Conservation (phyloP, 2,797 vertebrate genomes). For the Falco columbarius region DNA sequence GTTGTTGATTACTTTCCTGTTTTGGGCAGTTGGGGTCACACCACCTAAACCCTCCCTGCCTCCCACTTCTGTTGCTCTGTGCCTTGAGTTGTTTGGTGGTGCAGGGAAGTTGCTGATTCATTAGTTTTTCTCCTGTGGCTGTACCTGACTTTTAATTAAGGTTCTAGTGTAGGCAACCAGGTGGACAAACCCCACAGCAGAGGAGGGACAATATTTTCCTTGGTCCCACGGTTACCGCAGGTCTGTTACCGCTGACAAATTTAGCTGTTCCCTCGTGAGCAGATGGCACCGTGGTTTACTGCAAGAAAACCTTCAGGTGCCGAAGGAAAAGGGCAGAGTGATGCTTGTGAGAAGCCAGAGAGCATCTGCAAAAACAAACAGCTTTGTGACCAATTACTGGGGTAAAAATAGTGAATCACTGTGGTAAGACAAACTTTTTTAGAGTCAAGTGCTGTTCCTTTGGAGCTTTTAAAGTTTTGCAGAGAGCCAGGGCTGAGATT, state of each 20-base stretch:
- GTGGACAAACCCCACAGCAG: not conserved
- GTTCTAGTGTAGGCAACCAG: not conserved
- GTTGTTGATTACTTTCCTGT: not conserved
- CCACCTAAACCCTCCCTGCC: not conserved
- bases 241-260: not conserved
- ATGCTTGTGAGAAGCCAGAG: not conserved
- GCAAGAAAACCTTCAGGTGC: not conserved
- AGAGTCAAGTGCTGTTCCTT: not conserved
- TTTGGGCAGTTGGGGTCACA: not conserved
- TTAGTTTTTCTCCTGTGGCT: not conserved
- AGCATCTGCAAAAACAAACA: not conserved
- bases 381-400: not conserved
- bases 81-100: not conserved
- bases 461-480: not conserved
- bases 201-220: not conserved
- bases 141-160: conserved; percentile 24
- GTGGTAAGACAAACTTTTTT: not conserved
- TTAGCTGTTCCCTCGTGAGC: not conserved
- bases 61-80: not conserved
- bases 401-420: not conserved
- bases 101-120: not conserved
- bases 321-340: not conserved
- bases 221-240: not conserved
- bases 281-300: not conserved
- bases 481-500: not conserved